Evolutionary conservation across 2,888 invertebrate species (phyloP).

Genomic region (Dyspetes luteomarginatus): DNA sequence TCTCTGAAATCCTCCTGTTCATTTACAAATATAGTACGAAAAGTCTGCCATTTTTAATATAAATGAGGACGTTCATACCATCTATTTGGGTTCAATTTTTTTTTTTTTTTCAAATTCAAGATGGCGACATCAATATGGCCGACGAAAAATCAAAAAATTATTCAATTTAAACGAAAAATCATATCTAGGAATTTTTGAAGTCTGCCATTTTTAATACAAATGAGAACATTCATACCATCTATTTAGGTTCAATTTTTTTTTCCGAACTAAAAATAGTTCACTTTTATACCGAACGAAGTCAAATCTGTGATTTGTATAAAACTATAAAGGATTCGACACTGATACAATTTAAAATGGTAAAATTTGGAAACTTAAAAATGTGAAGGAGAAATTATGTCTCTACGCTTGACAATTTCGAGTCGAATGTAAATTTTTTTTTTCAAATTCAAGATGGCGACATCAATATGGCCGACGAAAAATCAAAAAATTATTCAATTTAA

Average conservation of each 20-base stretch:
- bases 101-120: background rate
- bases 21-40: background rate
- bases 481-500: background rate
- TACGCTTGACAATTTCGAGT: too few relatives aligned
- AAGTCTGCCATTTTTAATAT: slow-evolving; percentile 11
- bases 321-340: too few relatives aligned
- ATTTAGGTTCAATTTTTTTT: too few relatives aligned
- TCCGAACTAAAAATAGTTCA: too few relatives aligned
- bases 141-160: background rate
- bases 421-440: too few relatives aligned
- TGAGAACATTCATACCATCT: background rate
- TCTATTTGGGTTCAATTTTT: too few relatives aligned
- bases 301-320: too few relatives aligned
- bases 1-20: slow-evolving; percentile 20
- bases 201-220: slow-evolving; percentile 16
- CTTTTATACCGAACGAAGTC: too few relatives aligned
- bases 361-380: too few relatives aligned
- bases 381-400: too few relatives aligned
- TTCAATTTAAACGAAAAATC: background rate
- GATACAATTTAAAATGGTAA: too few relatives aligned
- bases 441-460: background rate
- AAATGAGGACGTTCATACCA: background rate
- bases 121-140: background rate
- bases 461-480: background rate
- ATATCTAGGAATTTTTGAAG: background rate